Percentiles rank a stretch among this genome's conserved stretches.
Conservation (phyloP, 2,113 vertebrate genomes). For the Shinisaurus crocodilurus region DNA sequence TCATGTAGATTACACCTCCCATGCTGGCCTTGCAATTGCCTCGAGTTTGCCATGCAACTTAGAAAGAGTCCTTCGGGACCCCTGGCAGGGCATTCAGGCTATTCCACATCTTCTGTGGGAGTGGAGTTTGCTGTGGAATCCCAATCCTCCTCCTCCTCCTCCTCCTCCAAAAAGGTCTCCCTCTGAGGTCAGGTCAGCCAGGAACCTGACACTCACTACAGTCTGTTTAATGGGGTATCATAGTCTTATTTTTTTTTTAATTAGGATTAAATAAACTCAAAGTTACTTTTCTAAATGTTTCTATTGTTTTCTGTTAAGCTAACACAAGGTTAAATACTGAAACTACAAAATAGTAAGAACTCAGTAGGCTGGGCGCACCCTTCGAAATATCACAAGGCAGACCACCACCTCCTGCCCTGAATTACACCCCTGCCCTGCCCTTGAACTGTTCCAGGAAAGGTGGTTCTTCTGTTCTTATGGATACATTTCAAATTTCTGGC, state of each 20-base stretch:
- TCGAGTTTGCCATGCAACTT: neutral
- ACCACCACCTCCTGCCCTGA: neutral
- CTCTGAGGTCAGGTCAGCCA: too few relatives aligned
- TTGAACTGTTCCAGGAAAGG: neutral
- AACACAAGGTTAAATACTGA: too few relatives aligned
- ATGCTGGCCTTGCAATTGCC: too few relatives aligned
- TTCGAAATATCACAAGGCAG: neutral
- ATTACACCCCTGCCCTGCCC: neutral
- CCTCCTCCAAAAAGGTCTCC: too few relatives aligned
- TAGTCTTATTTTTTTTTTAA: neutral
- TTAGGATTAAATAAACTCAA: too few relatives aligned
- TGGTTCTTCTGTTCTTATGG: neutral
- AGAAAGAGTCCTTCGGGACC: neutral
- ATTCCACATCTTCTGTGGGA: too few relatives aligned
- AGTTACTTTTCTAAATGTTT: too few relatives aligned
- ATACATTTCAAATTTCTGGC: slow-evolving; percentile 64
- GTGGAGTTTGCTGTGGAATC: too few relatives aligned
- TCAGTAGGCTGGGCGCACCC: neutral
- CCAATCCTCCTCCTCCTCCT: too few relatives aligned
- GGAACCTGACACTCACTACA: too few relatives aligned
- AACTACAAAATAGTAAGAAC: neutral
- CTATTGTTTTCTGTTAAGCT: too few relatives aligned
- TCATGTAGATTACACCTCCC: neutral
- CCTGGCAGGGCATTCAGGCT: too few relatives aligned
- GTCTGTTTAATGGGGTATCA: neutral